phyloP scores from a whole-genome alignment of 2,888 invertebrate genomes.

The Eupeodes latifasciatus region DNA sequence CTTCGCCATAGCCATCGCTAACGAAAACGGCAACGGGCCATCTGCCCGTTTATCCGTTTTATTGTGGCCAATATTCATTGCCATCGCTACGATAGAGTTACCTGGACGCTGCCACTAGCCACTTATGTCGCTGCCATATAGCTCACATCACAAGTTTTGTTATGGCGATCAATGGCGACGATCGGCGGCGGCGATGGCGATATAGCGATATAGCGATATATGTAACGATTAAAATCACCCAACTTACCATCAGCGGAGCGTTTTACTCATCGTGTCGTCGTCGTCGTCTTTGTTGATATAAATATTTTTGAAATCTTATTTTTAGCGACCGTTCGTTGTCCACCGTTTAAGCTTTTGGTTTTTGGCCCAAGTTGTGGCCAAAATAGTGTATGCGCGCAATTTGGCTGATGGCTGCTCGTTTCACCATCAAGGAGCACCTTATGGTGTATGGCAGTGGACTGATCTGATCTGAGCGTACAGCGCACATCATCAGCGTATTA shows the following conservation, averaged over 20 bases:
- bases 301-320: slow-evolving; percentile 56
- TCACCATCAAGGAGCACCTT: slow-evolving; percentile 48
- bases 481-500: neutral
- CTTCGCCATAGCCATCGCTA: slow-evolving; percentile 48
- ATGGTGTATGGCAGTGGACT: slow-evolving; percentile 27
- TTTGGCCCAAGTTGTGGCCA: slow-evolving; percentile 71
- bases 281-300: neutral
- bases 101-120: slow-evolving; percentile 60
- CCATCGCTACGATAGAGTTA: slow-evolving; percentile 72
- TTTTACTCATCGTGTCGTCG: slow-evolving; percentile 12
- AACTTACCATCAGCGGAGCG: slow-evolving; percentile 42
- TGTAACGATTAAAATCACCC: slow-evolving; percentile 39
- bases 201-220: neutral
- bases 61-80: slow-evolving; percentile 65
- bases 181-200: neutral
- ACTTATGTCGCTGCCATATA: neutral
- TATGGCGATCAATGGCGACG: neutral
- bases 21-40: slow-evolving; percentile 42
- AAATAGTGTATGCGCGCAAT: slow-evolving; percentile 75
- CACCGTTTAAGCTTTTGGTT: slow-evolving; percentile 57
- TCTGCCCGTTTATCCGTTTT: slow-evolving; percentile 60
- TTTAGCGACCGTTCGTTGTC: slow-evolving; percentile 47
- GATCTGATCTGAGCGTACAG: neutral
- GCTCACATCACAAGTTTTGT: slow-evolving; percentile 9
- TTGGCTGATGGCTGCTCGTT: slow-evolving; percentile 28